phyloP scores from a whole-genome alignment of 92 coral and sea anemone species.

The Parazoanthus darwini region DNA sequence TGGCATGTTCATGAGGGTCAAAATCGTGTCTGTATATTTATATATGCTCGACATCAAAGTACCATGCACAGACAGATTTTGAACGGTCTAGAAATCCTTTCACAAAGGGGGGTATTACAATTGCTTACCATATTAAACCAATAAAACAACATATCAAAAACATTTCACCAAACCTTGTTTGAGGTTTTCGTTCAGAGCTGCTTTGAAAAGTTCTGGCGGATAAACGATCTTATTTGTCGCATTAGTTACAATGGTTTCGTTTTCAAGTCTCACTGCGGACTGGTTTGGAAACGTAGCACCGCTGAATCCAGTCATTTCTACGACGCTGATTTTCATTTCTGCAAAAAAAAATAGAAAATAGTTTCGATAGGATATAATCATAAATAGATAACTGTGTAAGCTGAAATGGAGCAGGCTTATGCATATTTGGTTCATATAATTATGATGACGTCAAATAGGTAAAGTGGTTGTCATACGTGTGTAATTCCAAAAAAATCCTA shows the following conservation, averaged over 20 bases:
- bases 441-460: too few relatives aligned
- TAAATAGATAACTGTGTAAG: background rate
- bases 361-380: background rate
- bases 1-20: too few relatives aligned
- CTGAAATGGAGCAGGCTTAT: too few relatives aligned
- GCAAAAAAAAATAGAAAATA: background rate
- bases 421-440: too few relatives aligned
- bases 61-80: too few relatives aligned
- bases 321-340: constrained; percentile 66
- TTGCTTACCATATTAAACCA: background rate
- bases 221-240: constrained; percentile 43
- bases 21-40: too few relatives aligned
- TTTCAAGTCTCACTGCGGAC: background rate
- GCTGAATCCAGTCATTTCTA: constrained; percentile 76
- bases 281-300: constrained; percentile 51
- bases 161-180: constrained; percentile 45
- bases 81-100: too few relatives aligned
- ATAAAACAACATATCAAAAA: background rate
- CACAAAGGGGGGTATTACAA: too few relatives aligned
- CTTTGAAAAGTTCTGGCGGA: constrained; percentile 50
- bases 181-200: constrained; percentile 46
- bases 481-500: too few relatives aligned
- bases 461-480: too few relatives aligned
- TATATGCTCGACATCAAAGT: too few relatives aligned
- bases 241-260: constrained; percentile 15